Base-by-base conservation (phyloP, 2,113 vertebrate genomes). In the Ammodytes marinus region DNA sequence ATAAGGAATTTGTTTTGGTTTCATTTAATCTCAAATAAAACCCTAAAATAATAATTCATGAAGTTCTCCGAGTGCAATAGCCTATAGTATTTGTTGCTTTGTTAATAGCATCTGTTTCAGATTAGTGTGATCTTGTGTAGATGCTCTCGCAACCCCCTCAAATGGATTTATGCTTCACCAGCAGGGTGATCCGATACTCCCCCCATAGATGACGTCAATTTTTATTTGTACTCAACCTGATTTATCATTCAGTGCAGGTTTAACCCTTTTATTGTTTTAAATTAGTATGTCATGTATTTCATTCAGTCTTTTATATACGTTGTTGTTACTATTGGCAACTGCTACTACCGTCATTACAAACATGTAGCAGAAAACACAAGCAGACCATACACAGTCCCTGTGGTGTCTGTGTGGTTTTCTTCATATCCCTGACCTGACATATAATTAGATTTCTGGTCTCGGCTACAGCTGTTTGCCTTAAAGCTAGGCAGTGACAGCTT, bases 51-150 rank as follows among this genome's bases (percentile, higher is more conserved):
- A 37, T 14, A 8, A 37, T 14, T 49, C 27, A 60, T 49, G 15
- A 64, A 19, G 14, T 52, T 27, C 40, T 60, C 66, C 19, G 13
- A 67, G 45, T 73, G 27, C 15, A 27, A 19, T 43, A n/a, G 12
- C 43, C 46, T 58, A 6, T 5, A 4, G 15, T 61, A n/a, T 75
- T 50, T 43, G 63, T 66, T 40, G 40, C 59, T 43, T 19, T 66
- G 49, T 52, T 52, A 49, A 64, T 37, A 35, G 66, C 74, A 40
- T 72, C 70, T 69, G 70, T 17, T 79, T 69, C 15, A 46, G 74
- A 71, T 80, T 61, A 63, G 54, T 78, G 17, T 59, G 40, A 69
- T 77, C 45, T 57, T 2, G 37, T 63, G 45, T 70, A 74, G 71
- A 71, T 71, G 50, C 69, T 79, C 43, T 39, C 55, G 53, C 27